A percentile compares a stretch with the other conserved stretches of the same genome.
phyloP scores from a whole-genome alignment of 2,113 vertebrate species.

The Pagrus major region DNA sequence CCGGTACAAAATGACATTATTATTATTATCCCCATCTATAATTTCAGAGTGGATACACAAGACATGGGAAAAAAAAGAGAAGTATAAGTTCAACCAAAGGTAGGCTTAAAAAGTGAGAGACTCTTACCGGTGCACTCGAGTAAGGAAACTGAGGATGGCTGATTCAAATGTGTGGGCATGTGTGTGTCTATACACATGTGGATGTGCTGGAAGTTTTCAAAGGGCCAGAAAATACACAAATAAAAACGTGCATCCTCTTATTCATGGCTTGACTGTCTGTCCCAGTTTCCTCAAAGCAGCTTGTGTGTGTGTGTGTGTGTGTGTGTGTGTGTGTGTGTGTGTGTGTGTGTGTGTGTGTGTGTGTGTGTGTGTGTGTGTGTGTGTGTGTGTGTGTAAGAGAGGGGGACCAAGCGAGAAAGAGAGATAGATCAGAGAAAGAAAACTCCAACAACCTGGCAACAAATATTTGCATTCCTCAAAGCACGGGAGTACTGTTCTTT shows the following conservation, averaged over 20 bases:
- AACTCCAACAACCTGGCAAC: constrained; percentile 68
- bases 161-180: constrained; percentile 26
- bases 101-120: constrained; percentile 82
- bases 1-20: constrained; percentile 90
- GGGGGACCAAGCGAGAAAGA: constrained; percentile 24
- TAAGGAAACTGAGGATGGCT: constrained; percentile 60
- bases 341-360: constrained; percentile 2
- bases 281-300: constrained; percentile 71
- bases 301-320: constrained; percentile 40
- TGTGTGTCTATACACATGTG: constrained; percentile 22
- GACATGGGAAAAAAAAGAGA: constrained; percentile 79
- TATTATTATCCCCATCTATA: constrained; percentile 91
- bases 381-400: constrained; percentile 6
- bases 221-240: constrained; percentile 65
- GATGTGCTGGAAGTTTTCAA: constrained; percentile 64
- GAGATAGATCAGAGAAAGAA: constrained; percentile 59
- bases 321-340: constrained; percentile 19
- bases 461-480: constrained; percentile 79
- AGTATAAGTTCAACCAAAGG: constrained; percentile 86
- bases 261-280: constrained; percentile 65
- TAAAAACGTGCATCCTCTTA: constrained; percentile 71
- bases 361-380: constrained; percentile 18
- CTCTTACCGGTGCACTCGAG: constrained; percentile 65
- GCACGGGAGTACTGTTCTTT: constrained; percentile 66
- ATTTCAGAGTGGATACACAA: constrained; percentile 88